These are phyloP conservation scores for Rhyzopertha dominica DNA, from an alignment of 1,140 invertebrate species.

Conservation along the genomic window DNA sequence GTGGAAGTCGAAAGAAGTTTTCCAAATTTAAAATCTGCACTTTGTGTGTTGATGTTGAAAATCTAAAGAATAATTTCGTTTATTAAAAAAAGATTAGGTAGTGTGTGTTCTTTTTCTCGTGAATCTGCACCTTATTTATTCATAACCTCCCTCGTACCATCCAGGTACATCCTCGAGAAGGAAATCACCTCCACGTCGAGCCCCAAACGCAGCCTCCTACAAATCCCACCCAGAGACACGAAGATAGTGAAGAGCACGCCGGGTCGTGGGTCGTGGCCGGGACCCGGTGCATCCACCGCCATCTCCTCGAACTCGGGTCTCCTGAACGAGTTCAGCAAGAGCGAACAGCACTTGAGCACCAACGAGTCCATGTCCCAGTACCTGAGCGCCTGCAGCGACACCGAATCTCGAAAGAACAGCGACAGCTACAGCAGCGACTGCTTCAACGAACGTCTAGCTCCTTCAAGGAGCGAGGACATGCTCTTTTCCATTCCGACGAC, in stretches of 20 bases:
- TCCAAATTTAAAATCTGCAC: too few relatives aligned
- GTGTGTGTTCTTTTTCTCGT: too few relatives aligned
- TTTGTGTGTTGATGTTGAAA: too few relatives aligned
- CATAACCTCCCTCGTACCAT: neutral
- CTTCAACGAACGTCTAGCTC: slow-evolving; percentile 55
- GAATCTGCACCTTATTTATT: neutral
- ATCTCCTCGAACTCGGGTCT: slow-evolving; percentile 46
- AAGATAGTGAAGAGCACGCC: slow-evolving; percentile 72
- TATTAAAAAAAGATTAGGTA: too few relatives aligned
- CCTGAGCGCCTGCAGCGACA: slow-evolving; percentile 48
- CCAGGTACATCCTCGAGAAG: slow-evolving; percentile 48
- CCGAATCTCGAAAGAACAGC: slow-evolving; percentile 57
- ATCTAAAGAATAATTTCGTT: too few relatives aligned
- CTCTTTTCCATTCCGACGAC: slow-evolving; percentile 53
- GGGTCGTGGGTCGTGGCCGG: slow-evolving; percentile 76
- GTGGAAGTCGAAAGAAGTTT: too few relatives aligned
- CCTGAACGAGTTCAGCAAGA: slow-evolving; percentile 73
- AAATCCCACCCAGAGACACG: slow-evolving; percentile 64
- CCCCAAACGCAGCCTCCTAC: slow-evolving; percentile 51
- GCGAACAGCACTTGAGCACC: slow-evolving; percentile 69
- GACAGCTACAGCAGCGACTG: slow-evolving; percentile 54
- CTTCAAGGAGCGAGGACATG: slow-evolving; percentile 73
- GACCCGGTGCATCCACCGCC: slow-evolving; percentile 59
- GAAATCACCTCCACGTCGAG: slow-evolving; percentile 43
- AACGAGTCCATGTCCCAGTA: slow-evolving; percentile 52